Evolutionary conservation across 2,797 vertebrate species (phyloP), one percentile per base, ranked within the genome.

Genomic region (Gouania willdenowi): DNA sequence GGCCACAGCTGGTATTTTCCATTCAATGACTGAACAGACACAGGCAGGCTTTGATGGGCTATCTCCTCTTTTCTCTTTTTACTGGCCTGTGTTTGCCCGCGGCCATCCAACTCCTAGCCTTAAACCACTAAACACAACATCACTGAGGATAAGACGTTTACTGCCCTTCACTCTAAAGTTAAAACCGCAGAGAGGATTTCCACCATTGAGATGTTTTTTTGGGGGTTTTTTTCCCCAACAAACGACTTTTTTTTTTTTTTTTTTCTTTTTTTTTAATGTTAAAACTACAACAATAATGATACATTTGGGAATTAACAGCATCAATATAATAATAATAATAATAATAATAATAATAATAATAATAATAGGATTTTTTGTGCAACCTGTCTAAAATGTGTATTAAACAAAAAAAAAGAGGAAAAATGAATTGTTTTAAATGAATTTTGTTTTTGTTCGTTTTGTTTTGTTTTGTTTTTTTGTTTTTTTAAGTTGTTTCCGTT

Each of bases 51-150:
- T 46, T 67, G 52, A 71, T 47, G 35, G 57, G 46, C 58, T 8
- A 39, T 53, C 47, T 66, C 57, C 26, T 37, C 17, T 55, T 21
- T 26, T 27, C 41, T 66, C 34, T 33, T 4, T 58, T 34, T 56
- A 32, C 61, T 12, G 30, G 49, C 32, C 46, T 33, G 58, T 77
- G 40, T 71, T 77, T 25, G 56, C 75, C 79, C 62, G 71, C 74
- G 71, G 82, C 66, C 71, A 75, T 67, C 64, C 62, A 26, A 64
- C 20, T 66, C 69, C 55, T 32, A 74, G 66, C 77, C 74, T 68
- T 36, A 71, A 77, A 82, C 47, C 56, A 81, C 30, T 76, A 69
- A 79, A 40, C 71, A 76, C 76, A 76, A 59, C 60, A 62, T 75
- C 70, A 52, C 59, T 71, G 12, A 15, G 35, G 21, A 48, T 58